Percentiles rank a stretch among this genome's conserved stretches.
phyloP scores from a whole-genome alignment of 2,113 vertebrate genomes.

The Atractosteus spatula region DNA sequence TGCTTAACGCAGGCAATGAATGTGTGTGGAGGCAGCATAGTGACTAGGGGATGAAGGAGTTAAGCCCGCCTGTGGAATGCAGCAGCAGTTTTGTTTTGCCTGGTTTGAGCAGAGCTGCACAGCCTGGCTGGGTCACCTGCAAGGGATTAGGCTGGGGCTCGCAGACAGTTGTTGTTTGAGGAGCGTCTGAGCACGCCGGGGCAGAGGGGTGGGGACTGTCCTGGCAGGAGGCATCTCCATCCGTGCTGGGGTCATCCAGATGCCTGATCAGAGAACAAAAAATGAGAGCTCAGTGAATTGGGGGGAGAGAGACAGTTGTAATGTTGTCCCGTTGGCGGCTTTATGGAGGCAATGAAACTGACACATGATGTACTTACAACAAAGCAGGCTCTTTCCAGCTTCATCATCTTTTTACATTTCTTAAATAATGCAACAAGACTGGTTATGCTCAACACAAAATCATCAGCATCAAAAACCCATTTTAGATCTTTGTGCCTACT shows the following conservation, averaged over 20 bases:
- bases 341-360: neutral
- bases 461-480: no score
- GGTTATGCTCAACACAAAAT: no score
- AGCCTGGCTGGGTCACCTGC: constrained; percentile 63
- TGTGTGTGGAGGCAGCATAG: neutral
- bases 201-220: constrained; percentile 18
- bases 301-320: constrained; percentile 9
- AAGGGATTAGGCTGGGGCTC: constrained; percentile 59
- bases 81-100: constrained; percentile 43
- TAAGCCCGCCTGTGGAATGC: constrained; percentile 56
- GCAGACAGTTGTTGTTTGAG: constrained; percentile 72
- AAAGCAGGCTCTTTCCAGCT: no score
- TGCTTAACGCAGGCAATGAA: neutral
- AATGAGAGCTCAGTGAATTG: neutral
- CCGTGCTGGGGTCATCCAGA: constrained; percentile 42
- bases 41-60: constrained; percentile 46
- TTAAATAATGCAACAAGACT: no score
- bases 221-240: constrained; percentile 46
- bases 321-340: constrained; percentile 18
- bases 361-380: no score
- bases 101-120: constrained; percentile 51
- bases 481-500: no score
- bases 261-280: constrained; percentile 24
- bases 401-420: no score
- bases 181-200: constrained; percentile 58